Percentiles rank a stretch among this genome's conserved stretches.
These are phyloP conservation scores for Lepilemur septentrionalis DNA, from an alignment of 2,797 vertebrate species.

Conservation along the genomic window DNA sequence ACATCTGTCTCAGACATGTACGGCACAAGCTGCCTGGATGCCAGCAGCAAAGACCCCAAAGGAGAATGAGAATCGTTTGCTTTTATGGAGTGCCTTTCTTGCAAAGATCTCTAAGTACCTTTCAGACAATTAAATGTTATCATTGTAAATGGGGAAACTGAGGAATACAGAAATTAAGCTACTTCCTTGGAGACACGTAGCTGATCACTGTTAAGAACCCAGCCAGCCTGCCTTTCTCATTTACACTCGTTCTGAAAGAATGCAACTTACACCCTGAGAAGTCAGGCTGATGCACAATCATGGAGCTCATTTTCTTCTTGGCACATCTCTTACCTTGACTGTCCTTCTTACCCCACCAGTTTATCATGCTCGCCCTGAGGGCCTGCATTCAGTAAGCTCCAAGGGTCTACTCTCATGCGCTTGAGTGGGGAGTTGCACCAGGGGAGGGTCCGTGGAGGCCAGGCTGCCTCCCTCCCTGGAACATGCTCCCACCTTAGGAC, in stretches of 20 bases:
- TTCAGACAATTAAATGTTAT: background rate
- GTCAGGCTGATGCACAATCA: background rate
- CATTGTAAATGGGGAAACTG: slow-evolving; percentile 1
- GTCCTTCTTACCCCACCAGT: background rate
- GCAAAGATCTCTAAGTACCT: background rate
- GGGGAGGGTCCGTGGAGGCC: background rate
- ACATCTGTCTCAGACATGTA: background rate
- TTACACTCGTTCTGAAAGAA: background rate
- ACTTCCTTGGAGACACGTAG: background rate
- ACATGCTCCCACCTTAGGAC: background rate
- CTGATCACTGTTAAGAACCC: background rate
- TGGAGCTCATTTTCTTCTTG: background rate
- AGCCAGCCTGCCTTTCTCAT: background rate
- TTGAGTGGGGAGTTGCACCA: background rate
- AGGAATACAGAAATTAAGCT: background rate
- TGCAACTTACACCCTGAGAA: background rate
- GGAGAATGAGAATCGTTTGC: background rate
- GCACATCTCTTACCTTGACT: background rate
- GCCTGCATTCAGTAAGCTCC: background rate
- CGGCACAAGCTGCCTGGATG: background rate
- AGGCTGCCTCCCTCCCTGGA: background rate
- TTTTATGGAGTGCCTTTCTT: background rate
- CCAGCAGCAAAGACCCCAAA: background rate
- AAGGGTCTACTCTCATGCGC: too few species aligned
- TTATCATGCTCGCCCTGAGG: background rate